Evolutionary conservation across 1,140 invertebrate species (phyloP).

Genomic region (Rhopalosiphum padi): DNA sequence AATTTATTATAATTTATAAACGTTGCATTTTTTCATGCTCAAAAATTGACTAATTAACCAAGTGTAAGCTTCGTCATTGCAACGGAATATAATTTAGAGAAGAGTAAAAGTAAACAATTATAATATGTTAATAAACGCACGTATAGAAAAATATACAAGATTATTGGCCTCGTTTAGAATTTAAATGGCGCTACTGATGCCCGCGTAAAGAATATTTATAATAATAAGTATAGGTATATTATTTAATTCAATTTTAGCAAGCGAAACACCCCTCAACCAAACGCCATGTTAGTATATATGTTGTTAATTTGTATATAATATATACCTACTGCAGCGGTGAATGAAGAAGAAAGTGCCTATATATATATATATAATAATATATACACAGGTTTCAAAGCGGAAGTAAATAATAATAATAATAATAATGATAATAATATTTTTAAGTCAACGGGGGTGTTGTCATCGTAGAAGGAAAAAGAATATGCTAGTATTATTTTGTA

Average conservation of each 20-base stretch:
- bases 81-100: neutral
- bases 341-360: neutral
- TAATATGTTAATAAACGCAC: neutral
- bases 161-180: neutral
- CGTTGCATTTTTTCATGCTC: neutral
- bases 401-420: neutral
- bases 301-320: neutral
- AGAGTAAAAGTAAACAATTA: neutral
- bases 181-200: neutral
- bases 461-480: neutral
- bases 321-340: neutral
- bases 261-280: conserved; percentile 53
- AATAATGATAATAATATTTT: neutral
- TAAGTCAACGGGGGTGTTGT: neutral
- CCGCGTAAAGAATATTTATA: neutral
- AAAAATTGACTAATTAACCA: neutral
- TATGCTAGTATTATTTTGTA: neutral
- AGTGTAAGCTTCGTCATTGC: neutral
- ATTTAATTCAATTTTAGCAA: conserved; percentile 5
- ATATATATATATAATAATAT: neutral
- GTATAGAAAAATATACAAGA: neutral
- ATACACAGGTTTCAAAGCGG: neutral
- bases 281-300: conserved; percentile 44
- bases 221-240: neutral
- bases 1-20: neutral